Conservation (phyloP, 2,888 invertebrate species). For the Orgyia antiqua region DNA sequence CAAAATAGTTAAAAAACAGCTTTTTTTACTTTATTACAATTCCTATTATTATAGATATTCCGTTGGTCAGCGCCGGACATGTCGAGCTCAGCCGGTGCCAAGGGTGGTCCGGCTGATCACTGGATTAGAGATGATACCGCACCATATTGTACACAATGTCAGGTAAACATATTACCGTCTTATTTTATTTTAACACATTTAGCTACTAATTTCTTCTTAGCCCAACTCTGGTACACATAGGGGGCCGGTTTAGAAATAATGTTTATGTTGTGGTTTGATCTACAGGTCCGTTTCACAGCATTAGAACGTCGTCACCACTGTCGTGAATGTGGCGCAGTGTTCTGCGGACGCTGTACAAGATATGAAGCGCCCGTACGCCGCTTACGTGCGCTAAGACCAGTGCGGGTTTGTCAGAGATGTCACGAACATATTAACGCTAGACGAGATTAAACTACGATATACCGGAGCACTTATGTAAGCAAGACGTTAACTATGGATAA, state of each 20-base stretch:
- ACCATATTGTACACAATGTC: conserved; percentile 92
- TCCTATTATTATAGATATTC: conserved; percentile 80
- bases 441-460: conserved; percentile 12
- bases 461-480: too few species aligned
- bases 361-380: conserved; percentile 98
- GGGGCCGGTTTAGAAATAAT: not conserved
- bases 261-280: not conserved
- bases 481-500: too few species aligned
- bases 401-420: conserved; percentile 96
- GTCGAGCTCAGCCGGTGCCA: conserved; percentile 81
- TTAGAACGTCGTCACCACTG: conserved; percentile 98
- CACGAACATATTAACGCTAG: conserved; percentile 65
- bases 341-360: conserved; percentile 97
- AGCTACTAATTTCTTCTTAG: too few species aligned
- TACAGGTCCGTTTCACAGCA: conserved; percentile 86
- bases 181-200: too few species aligned
- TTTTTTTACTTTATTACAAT: not conserved
- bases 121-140: conserved; percentile 98
- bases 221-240: too few species aligned
- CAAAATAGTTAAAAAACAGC: not conserved
- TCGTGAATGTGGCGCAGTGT: conserved; percentile 97
- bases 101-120: conserved; percentile 91
- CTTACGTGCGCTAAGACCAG: conserved; percentile 94
- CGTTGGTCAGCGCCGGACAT: conserved; percentile 94
- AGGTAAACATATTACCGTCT: too few species aligned